Percentiles rank a stretch among this genome's conserved stretches.
phyloP scores from a whole-genome alignment of 2,888 invertebrate species.

The Microplitis manilae region DNA sequence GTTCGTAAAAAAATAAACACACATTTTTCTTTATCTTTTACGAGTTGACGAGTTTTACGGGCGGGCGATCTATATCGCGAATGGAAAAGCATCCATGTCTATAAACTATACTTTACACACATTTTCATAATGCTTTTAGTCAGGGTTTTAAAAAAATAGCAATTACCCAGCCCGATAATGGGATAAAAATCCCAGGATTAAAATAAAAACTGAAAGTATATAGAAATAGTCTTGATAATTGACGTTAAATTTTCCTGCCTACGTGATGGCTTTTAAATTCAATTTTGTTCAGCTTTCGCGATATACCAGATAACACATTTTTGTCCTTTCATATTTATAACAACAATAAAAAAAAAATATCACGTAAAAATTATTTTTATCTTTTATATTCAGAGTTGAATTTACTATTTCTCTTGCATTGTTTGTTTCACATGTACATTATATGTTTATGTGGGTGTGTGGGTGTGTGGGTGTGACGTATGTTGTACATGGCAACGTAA shows the following conservation, averaged over 20 bases:
- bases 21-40: not conserved
- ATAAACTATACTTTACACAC: not conserved
- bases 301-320: not conserved
- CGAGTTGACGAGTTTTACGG: not conserved
- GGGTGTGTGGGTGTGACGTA: not conserved
- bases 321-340: not conserved
- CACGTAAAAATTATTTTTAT: not conserved
- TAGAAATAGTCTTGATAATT: not conserved
- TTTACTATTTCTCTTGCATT: too few relatives aligned
- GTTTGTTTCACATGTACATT: too few relatives aligned
- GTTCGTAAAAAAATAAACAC: not conserved
- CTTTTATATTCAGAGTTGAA: too few relatives aligned
- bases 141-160: not conserved
- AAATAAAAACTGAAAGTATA: slow-evolving; percentile 39
- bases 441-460: not conserved
- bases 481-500: not conserved
- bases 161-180: not conserved
- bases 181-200: not conserved
- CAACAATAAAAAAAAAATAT: not conserved
- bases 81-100: not conserved
- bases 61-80: not conserved
- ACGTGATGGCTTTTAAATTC: not conserved
- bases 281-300: not conserved
- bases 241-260: not conserved
- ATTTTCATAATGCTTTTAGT: not conserved